These are phyloP conservation scores for Halcyon badia DNA, from an alignment of 2,797 vertebrate genomes.

Conservation along the genomic window DNA sequence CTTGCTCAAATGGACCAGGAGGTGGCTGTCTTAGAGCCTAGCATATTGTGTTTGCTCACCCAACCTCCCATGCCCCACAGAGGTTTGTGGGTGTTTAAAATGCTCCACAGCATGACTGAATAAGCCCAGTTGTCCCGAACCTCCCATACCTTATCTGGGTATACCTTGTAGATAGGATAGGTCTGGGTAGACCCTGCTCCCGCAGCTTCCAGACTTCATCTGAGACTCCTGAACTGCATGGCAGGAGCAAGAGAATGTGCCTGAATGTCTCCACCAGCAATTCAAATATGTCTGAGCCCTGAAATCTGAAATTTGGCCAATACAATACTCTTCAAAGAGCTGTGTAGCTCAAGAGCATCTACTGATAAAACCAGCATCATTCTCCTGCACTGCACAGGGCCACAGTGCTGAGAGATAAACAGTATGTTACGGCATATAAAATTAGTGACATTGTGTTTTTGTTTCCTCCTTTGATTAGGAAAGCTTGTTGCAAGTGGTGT, in stretches of 20 bases:
- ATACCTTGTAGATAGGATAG: not conserved
- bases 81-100: not conserved
- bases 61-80: not conserved
- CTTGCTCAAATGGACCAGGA: not conserved
- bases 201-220: not conserved
- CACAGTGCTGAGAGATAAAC: not conserved
- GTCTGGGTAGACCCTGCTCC: not conserved
- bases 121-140: not conserved
- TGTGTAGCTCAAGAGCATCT: not conserved
- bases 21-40: not conserved
- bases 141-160: not conserved
- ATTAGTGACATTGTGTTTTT: constrained; percentile 53
- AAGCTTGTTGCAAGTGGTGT: constrained; percentile 51
- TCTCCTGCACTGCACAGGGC: not conserved
- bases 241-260: not conserved
- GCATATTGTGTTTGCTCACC: not conserved
- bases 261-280: not conserved
- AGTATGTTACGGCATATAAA: not conserved
- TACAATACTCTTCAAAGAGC: not conserved
- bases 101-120: not conserved
- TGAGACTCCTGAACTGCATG: not conserved
- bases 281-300: not conserved
- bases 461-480: constrained; percentile 55
- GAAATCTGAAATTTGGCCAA: not conserved
- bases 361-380: not conserved